phyloP scores from a whole-genome alignment of 2,797 vertebrate genomes.

The Microctenopoma lineatum region DNA sequence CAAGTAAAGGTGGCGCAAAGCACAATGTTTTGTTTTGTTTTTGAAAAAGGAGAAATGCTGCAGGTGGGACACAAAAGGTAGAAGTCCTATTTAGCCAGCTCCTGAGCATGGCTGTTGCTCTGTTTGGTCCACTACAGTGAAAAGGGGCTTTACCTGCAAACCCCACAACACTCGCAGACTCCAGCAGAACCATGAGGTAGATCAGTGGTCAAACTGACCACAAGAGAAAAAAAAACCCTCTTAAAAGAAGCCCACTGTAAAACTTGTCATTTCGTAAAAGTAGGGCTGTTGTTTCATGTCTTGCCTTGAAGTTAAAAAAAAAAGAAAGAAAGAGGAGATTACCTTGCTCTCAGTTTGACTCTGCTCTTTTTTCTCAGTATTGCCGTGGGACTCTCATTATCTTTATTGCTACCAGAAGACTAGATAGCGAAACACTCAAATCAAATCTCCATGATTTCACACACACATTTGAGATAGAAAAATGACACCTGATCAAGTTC shows the following conservation, averaged over 20 bases:
- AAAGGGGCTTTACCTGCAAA: conserved; percentile 95
- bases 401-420: conserved; percentile 84
- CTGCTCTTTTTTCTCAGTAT: conserved; percentile 65
- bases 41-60: conserved; percentile 77
- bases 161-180: conserved; percentile 91
- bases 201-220: conserved; percentile 95
- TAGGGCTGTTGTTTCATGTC: conserved; percentile 70
- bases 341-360: conserved; percentile 70
- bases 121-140: conserved; percentile 89
- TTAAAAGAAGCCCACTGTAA: conserved; percentile 79
- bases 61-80: conserved; percentile 67
- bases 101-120: conserved; percentile 96
- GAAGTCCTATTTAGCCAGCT: conserved; percentile 90
- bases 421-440: conserved; percentile 93
- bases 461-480: conserved; percentile 65
- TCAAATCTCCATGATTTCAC: conserved; percentile 83
- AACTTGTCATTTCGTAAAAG: conserved; percentile 87
- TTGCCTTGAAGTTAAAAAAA: conserved; percentile 43
- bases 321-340: conserved; percentile 49
- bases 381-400: conserved; percentile 88
- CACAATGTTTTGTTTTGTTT: conserved; percentile 73
- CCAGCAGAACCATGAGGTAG: conserved; percentile 97
- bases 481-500: conserved; percentile 74
- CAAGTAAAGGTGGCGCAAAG: conserved; percentile 65
- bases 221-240: conserved; percentile 92